A percentile compares a stretch with the other conserved stretches of the same genome.
phyloP scores from a whole-genome alignment of 1,140 invertebrate species.

The Macrocentrus cingulum region DNA sequence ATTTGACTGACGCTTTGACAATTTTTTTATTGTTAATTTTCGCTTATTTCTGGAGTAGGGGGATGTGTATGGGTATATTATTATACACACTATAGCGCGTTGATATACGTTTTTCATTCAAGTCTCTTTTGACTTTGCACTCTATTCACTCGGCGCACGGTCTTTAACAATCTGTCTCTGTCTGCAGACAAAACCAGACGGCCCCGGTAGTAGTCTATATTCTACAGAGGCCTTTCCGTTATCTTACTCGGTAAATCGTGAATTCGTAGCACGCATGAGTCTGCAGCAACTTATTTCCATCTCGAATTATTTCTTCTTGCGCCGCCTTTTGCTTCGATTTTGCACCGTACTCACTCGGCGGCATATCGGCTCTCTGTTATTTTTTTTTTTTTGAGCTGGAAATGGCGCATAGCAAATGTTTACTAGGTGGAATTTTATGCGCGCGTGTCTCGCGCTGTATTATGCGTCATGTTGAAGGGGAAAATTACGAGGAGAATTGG shows the following conservation, averaged over 20 bases:
- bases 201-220: background rate
- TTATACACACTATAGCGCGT: background rate
- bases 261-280: background rate
- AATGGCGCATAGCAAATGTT: no score
- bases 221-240: background rate
- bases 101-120: background rate
- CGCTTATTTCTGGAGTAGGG: background rate
- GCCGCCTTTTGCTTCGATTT: background rate
- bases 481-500: constrained; percentile 1
- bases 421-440: no score
- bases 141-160: background rate
- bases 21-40: background rate
- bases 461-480: background rate
- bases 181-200: background rate
- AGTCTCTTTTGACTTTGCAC: background rate
- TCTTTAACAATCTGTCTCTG: background rate
- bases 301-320: background rate
- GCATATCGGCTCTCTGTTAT: background rate
- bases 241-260: background rate
- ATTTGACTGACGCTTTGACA: no score
- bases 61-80: no score
- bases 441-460: no score
- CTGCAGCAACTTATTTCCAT: background rate
- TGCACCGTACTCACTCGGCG: background rate
- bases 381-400: background rate